Evolutionary conservation across 2,888 invertebrate species (phyloP).

Genomic region (Perdita meconis): DNA sequence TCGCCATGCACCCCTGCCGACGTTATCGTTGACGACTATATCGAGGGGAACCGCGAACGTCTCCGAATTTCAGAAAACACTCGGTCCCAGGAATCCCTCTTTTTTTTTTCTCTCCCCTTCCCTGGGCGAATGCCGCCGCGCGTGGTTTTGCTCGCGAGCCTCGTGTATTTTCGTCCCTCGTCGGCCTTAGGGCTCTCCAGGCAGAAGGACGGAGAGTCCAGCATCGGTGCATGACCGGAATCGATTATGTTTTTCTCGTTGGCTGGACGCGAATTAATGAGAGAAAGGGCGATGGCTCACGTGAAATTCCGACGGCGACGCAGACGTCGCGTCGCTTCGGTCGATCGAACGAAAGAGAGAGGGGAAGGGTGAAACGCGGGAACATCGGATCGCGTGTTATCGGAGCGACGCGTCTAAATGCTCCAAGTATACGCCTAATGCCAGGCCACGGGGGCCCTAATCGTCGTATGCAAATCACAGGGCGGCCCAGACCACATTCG

Average conservation of each 20-base stretch:
- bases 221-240: conserved; percentile 56
- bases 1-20: conserved; percentile 10
- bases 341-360: conserved; percentile 30
- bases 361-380: conserved; percentile 10
- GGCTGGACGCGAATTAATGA: conserved; percentile 65
- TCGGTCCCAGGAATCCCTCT: conserved; percentile 29
- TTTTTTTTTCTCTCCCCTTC: conserved; percentile 44
- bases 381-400: conserved; percentile 70
- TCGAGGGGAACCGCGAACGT: conserved; percentile 19
- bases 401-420: conserved; percentile 70
- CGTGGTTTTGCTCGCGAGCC: conserved; percentile 24
- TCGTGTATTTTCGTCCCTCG: conserved; percentile 23
- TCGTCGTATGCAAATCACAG: conserved; percentile 79
- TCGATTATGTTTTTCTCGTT: conserved; percentile 65
- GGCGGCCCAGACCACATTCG: conserved; percentile 72
- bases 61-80: conserved; percentile 48
- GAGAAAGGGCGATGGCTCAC: conserved; percentile 40
- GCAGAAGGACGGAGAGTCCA: conserved; percentile 35
- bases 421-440: conserved; percentile 72
- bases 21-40: conserved; percentile 56
- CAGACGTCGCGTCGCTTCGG: too few species aligned
- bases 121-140: conserved; percentile 33
- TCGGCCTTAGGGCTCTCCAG: too few species aligned
- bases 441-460: conserved; percentile 72
- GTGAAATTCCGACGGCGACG: conserved; percentile 55